A percentile compares a stretch with the other conserved stretches of the same genome.
These are phyloP conservation scores for Oscheius sp. DNA, from an alignment of 2,888 invertebrate genomes.

Conservation along the genomic window DNA sequence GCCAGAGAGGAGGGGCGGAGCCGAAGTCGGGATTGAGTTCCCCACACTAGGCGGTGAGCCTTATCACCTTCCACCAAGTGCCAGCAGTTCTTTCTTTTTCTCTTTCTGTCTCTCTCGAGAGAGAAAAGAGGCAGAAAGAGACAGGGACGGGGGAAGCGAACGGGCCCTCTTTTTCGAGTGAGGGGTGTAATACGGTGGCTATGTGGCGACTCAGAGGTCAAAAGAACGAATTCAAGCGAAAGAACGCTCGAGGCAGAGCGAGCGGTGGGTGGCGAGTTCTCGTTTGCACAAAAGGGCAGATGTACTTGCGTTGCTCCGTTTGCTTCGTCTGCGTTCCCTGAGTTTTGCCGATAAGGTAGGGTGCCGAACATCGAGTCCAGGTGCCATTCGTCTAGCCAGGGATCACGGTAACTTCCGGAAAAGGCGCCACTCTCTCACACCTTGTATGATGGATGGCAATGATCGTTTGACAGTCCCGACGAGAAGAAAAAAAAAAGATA, in stretches of 20 bases:
- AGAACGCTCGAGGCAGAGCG: not conserved
- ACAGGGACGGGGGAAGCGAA: not conserved
- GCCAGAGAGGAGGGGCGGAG: constrained; percentile 13
- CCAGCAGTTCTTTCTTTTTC: constrained; percentile 9
- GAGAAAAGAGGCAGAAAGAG: not conserved
- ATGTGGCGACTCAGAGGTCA: constrained; percentile 11
- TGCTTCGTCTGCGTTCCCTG: not conserved
- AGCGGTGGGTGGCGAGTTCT: constrained; percentile 9
- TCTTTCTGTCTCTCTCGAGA: not conserved
- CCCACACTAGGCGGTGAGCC: constrained; percentile 2
- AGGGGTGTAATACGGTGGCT: constrained; percentile 20
- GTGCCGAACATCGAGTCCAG: not conserved
- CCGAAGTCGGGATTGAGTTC: constrained; percentile 29
- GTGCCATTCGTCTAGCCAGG: not conserved
- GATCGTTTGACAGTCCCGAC: not conserved
- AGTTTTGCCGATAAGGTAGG: constrained; percentile 26
- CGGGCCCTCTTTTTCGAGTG: constrained; percentile 7
- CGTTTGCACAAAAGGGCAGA: constrained; percentile 31
- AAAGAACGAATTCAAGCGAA: constrained; percentile 22
- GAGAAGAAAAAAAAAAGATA: not conserved
- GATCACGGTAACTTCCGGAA: constrained; percentile 6
- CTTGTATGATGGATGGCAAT: not conserved
- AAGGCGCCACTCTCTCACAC: not conserved
- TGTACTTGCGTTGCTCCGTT: constrained; percentile 15
- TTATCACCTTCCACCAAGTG: constrained; percentile 9